Percentiles rank a stretch among this genome's conserved stretches.
Conservation (phyloP, 2,888 invertebrate genomes). For the Timema cristinae region DNA sequence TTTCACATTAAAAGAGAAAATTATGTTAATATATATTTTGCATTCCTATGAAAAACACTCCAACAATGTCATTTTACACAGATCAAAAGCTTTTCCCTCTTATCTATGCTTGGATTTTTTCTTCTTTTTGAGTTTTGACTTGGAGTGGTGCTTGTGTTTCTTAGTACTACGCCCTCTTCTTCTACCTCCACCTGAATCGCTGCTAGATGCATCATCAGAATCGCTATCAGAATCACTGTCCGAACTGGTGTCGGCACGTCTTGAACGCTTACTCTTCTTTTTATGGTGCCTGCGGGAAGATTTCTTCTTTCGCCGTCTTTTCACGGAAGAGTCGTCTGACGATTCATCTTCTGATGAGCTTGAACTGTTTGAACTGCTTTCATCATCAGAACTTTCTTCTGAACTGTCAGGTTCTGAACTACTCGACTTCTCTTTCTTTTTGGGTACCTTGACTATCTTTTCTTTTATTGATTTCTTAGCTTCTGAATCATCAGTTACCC, state of each 20-base stretch:
- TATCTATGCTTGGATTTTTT: slow-evolving; percentile 35
- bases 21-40: no score
- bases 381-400: slow-evolving; percentile 24
- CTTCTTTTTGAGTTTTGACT: slow-evolving; percentile 31
- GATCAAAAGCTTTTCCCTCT: not conserved
- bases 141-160: slow-evolving; percentile 33
- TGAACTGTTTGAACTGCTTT: slow-evolving; percentile 47
- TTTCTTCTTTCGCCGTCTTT: slow-evolving; percentile 23
- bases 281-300: slow-evolving; percentile 16
- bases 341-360: slow-evolving; percentile 25
- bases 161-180: slow-evolving; percentile 27
- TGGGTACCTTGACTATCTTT: slow-evolving; percentile 46
- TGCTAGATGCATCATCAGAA: slow-evolving; percentile 33
- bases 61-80: no score
- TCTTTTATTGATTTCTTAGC: slow-evolving; percentile 46
- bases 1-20: no score
- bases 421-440: slow-evolving; percentile 48
- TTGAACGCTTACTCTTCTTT: slow-evolving; percentile 42
- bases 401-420: slow-evolving; percentile 20
- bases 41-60: no score
- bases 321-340: slow-evolving; percentile 23
- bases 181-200: slow-evolving; percentile 26
- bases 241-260: slow-evolving; percentile 56
- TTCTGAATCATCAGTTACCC: slow-evolving; percentile 42
- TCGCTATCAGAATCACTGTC: slow-evolving; percentile 39